phyloP scores from a whole-genome alignment of 2,113 vertebrate genomes.

The Tapirus terrestris region DNA sequence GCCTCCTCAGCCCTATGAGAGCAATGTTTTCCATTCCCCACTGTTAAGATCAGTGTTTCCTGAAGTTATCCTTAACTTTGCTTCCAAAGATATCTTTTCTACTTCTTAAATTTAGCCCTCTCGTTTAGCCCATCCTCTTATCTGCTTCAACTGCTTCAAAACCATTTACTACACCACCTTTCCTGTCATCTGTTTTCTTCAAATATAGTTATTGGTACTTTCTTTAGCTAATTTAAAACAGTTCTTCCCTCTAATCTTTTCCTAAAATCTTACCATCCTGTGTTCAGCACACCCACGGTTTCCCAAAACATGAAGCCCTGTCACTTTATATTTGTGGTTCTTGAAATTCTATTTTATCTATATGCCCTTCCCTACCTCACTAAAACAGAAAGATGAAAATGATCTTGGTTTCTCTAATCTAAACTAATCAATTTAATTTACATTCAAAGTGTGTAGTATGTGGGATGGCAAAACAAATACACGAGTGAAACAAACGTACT shows the following conservation, averaged over 20 bases:
- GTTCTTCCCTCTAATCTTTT: slow-evolving; percentile 6
- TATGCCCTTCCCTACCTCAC: background rate
- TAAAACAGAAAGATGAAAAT: slow-evolving; percentile 46
- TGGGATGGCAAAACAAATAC: background rate
- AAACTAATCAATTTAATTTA: slow-evolving; percentile 20
- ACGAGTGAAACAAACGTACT: background rate
- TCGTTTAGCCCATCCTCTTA: background rate
- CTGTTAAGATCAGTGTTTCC: background rate
- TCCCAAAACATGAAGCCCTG: background rate
- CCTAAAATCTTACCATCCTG: background rate
- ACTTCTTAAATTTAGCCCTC: background rate
- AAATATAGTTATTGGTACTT: background rate
- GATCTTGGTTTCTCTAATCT: background rate
- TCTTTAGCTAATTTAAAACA: background rate
- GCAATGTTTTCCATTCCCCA: background rate
- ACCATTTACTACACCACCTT: background rate
- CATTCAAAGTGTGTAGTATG: background rate
- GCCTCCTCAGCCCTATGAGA: background rate
- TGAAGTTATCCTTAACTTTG: background rate
- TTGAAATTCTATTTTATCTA: background rate
- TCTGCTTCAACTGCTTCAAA: slow-evolving; percentile 14
- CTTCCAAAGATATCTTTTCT: slow-evolving; percentile 12
- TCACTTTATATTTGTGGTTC: slow-evolving; percentile 41
- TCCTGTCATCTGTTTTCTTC: slow-evolving; percentile 5
- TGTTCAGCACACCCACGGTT: background rate